A percentile compares a stretch with the other conserved stretches of the same genome.
These are phyloP conservation scores for Xenotilapia leptura DNA, from an alignment of 2,113 vertebrate genomes.

Conservation along the genomic window DNA sequence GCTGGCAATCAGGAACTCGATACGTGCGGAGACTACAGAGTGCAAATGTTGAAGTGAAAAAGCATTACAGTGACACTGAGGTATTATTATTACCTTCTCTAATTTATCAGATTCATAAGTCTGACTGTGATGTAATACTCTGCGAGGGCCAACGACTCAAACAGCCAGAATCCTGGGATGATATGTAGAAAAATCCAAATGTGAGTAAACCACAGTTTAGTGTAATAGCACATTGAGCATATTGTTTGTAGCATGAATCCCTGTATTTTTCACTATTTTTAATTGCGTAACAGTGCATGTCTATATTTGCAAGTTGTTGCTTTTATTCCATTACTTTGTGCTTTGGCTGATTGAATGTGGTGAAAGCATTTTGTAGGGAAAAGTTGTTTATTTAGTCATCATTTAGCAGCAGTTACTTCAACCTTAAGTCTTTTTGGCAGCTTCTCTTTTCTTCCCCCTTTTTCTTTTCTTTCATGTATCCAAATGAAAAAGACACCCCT, in stretches of 20 bases:
- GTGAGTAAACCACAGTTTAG: not conserved
- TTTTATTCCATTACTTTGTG: not conserved
- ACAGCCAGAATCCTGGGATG: not conserved
- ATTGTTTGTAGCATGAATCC: not conserved
- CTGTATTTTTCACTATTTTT: not conserved
- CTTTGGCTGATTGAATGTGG: not conserved
- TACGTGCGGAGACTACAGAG: not conserved
- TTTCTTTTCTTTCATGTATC: not conserved
- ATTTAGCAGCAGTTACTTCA: not conserved
- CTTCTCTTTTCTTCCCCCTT: not conserved
- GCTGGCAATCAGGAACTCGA: not conserved
- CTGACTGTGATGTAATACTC: not conserved
- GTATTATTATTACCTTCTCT: not conserved
- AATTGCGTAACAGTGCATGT: not conserved
- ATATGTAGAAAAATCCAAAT: not conserved
- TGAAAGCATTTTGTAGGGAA: not conserved
- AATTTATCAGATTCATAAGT: not conserved
- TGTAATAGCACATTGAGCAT: not conserved
- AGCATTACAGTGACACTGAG: not conserved
- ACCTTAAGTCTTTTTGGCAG: not conserved
- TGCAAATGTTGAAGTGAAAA: not conserved
- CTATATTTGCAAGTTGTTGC: not conserved
- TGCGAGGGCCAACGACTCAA: not conserved
- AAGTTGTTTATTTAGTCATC: not conserved
- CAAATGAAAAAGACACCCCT: not conserved